Evolutionary conservation across 2,113 vertebrate genomes (phyloP), one percentile per base, ranked within the genome.

Genomic region (Colaptes auratus): DNA sequence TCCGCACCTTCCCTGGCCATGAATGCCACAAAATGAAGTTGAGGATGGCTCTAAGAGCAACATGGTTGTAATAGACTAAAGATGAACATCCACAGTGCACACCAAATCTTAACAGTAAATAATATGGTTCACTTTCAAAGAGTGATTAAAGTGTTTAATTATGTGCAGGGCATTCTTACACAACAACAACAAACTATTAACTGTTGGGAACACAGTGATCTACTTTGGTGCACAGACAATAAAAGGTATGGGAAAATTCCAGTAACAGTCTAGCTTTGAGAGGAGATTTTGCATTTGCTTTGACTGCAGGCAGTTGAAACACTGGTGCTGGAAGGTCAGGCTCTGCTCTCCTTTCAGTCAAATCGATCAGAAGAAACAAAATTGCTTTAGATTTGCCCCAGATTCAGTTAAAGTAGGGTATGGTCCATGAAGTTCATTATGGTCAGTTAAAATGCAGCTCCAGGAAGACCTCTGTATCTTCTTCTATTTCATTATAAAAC

Each of bases 141-240:
- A 88, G n/a, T 72, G 8, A 74, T 89, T 89, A 33, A 72, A 92
- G 14, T 76, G 65, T 80, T 93, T 91, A 77, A 83, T 83, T 74
- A 78, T 7, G 31, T 69, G 18, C 69, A 90, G 31, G 61, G 1
- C 6, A 61, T 53, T 81, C 36, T 77, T 90, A 20, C 19, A 81
- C 73, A 89, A 9, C 10, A 63, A 44, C 39, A 65, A 70, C 74
- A 35, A 52, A 12, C 24, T 35, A 77, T 82, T 67, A 78, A 78
- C 44, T 58, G 35, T 35, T 92, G 48, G 53, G 59, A 93, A 86
- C 15, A 48, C 2, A 35, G 58, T 61, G 76, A 81, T 92, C 50
- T 92, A 55, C 88, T 95, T 44, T 91, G 81, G 61, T 53, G 81
- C 31, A 36, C 17, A 78, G 69, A 53, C 61, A 80, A 61, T 64